Percentiles rank a stretch among this genome's conserved stretches.
Conservation (phyloP, 37 sponge, comb jelly and placozoan genomes). For the Cliona cf. orientalis region DNA sequence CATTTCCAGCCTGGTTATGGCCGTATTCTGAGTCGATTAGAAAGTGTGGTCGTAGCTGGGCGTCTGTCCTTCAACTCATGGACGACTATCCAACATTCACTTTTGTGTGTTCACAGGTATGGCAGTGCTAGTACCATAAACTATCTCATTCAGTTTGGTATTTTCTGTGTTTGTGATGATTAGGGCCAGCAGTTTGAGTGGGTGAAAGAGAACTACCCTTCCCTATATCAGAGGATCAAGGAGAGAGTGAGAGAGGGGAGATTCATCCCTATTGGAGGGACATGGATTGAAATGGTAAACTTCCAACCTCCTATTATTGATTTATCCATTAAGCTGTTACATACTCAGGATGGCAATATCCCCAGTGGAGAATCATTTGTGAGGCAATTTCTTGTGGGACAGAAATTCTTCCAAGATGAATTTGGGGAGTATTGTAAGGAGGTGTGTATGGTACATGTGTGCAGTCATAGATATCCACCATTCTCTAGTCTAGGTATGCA, state of each 20-base stretch:
- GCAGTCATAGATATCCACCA: no score
- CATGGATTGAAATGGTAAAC: slow-evolving; percentile 84
- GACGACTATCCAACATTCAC: slow-evolving; percentile 48
- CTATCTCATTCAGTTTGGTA: background rate
- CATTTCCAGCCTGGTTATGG: slow-evolving; percentile 77
- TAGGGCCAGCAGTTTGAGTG: slow-evolving; percentile 82
- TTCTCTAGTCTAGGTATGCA: no score
- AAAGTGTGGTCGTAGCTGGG: slow-evolving; percentile 84
- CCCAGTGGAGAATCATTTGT: slow-evolving; percentile 81
- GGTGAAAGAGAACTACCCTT: slow-evolving; percentile 73
- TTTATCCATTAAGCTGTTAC: background rate
- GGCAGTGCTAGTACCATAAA: background rate
- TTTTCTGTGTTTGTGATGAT: background rate
- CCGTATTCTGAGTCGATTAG: slow-evolving; percentile 77
- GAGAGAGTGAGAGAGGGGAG: slow-evolving; percentile 24
- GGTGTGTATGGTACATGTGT: no score
- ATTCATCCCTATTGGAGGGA: slow-evolving; percentile 78
- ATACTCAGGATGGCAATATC: slow-evolving; percentile 76
- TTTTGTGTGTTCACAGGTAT: slow-evolving; percentile 77
- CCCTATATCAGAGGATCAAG: slow-evolving; percentile 51
- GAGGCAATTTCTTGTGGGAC: slow-evolving; percentile 78
- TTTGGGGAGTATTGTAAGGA: slow-evolving; percentile 63
- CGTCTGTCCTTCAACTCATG: slow-evolving; percentile 62
- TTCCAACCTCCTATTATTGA: background rate
- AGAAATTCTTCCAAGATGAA: slow-evolving; percentile 73